Conservation (phyloP, 2,113 vertebrate genomes). For the Macroglossus sobrinus region DNA sequence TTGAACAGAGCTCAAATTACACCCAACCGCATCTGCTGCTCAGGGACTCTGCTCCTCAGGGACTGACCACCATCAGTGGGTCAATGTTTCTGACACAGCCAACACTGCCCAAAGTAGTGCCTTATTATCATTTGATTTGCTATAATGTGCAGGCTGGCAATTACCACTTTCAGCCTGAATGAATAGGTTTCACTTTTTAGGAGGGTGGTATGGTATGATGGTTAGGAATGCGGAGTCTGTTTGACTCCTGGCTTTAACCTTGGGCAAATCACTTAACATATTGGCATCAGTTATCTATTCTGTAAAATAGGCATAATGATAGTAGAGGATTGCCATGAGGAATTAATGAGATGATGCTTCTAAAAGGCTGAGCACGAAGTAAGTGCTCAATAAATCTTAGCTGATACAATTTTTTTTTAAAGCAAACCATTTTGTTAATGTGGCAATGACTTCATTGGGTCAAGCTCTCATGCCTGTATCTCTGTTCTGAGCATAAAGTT, state of each 20-base stretch:
- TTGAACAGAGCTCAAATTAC: background rate
- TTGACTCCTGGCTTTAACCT: background rate
- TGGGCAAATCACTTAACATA: background rate
- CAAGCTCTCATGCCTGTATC: background rate
- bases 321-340: fast-evolving
- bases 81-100: background rate
- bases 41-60: background rate
- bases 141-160: background rate
- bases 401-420: background rate
- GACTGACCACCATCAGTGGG: fast-evolving
- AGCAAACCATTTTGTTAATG: background rate
- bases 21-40: background rate
- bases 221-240: background rate
- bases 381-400: background rate
- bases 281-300: background rate
- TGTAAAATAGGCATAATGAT: background rate
- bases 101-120: background rate
- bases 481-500: background rate
- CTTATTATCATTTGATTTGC: background rate
- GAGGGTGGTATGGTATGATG: background rate
- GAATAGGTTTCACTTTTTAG: background rate
- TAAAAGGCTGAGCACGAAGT: background rate
- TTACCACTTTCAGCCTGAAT: background rate
- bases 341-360: background rate
- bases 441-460: background rate